Conservation (phyloP, 2,797 vertebrate genomes). For the Lagorchestes hirsutus region DNA sequence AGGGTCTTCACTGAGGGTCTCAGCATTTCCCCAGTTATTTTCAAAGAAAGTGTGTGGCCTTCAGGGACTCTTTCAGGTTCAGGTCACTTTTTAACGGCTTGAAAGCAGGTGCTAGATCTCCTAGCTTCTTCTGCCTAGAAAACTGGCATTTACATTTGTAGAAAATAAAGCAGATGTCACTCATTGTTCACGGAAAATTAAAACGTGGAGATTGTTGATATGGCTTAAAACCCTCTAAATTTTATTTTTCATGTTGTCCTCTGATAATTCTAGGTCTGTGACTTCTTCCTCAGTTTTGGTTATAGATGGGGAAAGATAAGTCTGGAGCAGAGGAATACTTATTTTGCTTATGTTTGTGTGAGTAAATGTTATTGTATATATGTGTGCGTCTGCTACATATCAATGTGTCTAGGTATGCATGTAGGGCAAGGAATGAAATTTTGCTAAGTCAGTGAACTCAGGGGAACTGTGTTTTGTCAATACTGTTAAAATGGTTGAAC, state of each 20-base stretch:
- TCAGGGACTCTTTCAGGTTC: not conserved
- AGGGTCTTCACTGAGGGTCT: not conserved
- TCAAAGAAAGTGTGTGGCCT: not conserved
- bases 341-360: too few relatives aligned
- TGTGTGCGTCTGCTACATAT: too few relatives aligned
- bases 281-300: not conserved
- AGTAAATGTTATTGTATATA: too few relatives aligned
- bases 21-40: not conserved
- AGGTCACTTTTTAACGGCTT: not conserved
- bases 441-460: too few relatives aligned
- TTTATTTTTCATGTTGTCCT: not conserved
- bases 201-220: not conserved
- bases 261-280: not conserved
- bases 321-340: not conserved
- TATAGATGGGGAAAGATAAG: not conserved
- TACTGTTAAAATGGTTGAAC: too few relatives aligned
- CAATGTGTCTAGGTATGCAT: too few relatives aligned
- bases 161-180: not conserved
- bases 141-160: not conserved
- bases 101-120: not conserved
- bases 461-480: too few relatives aligned
- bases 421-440: too few relatives aligned
- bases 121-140: not conserved
- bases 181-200: not conserved
- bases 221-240: not conserved